phyloP scores from a whole-genome alignment of 1,140 invertebrate genomes.

The Onthophagus taurus region DNA sequence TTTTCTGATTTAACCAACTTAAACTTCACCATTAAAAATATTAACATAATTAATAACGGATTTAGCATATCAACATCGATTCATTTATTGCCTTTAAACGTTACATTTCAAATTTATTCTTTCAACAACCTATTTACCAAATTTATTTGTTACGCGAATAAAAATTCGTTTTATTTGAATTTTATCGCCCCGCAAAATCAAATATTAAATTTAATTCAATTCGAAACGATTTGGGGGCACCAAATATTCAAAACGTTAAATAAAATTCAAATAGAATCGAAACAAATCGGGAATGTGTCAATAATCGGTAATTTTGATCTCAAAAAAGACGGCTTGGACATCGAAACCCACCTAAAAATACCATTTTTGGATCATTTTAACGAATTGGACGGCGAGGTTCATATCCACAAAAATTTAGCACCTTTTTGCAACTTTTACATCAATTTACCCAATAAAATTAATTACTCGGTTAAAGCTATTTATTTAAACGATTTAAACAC shows the following conservation, averaged over 20 bases:
- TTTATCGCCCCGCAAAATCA: not conserved
- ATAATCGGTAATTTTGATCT: not conserved
- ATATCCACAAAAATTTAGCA: conserved; percentile 11
- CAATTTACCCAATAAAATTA: conserved; percentile 5
- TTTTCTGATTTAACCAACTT: too few relatives aligned
- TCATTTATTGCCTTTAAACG: too few relatives aligned
- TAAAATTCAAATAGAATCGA: not conserved
- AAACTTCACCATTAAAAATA: too few relatives aligned
- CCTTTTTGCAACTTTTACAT: conserved; percentile 13
- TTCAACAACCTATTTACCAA: too few relatives aligned
- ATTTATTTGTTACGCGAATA: too few relatives aligned
- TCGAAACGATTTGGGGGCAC: not conserved
- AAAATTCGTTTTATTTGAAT: too few relatives aligned
- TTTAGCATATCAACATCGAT: too few relatives aligned
- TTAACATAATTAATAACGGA: too few relatives aligned
- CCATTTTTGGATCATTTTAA: conserved; percentile 13
- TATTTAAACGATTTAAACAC: conserved; percentile 1
- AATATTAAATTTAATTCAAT: not conserved
- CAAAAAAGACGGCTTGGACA: conserved; percentile 7
- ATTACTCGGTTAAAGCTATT: conserved; percentile 4
- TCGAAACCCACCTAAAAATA: conserved; percentile 7
- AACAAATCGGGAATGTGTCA: not conserved
- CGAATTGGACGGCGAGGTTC: conserved; percentile 12
- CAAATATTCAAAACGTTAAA: not conserved
- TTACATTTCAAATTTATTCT: too few relatives aligned